Percentiles rank a stretch among this genome's conserved stretches.
Evolutionary conservation across 2,797 vertebrate genomes (phyloP).

Genomic region (Bradypus variegatus): DNA sequence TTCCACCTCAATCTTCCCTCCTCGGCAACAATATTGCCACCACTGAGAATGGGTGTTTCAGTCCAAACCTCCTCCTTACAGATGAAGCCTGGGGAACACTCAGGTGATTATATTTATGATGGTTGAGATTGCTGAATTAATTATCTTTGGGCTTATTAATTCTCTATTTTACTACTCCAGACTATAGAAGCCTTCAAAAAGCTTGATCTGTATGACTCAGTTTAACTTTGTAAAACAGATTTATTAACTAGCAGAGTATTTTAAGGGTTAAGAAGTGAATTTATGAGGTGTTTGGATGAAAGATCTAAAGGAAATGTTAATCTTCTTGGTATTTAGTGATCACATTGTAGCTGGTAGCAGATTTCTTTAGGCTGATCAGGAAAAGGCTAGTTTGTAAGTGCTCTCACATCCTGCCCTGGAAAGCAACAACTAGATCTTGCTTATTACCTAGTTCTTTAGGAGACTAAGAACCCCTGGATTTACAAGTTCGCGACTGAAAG

Average conservation of each 20-base stretch:
- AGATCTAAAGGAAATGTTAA: neutral
- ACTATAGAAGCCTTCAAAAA: constrained; percentile 1
- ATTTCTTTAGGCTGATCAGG: neutral
- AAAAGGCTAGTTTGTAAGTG: neutral
- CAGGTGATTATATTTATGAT: neutral
- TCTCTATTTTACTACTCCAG: neutral
- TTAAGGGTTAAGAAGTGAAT: constrained; percentile 1
- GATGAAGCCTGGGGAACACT: neutral
- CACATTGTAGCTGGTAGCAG: neutral
- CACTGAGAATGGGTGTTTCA: neutral
- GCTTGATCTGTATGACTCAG: neutral
- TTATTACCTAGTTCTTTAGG: neutral
- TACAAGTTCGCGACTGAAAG: neutral
- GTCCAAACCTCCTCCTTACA: neutral
- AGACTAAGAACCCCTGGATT: neutral
- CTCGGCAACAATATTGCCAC: neutral
- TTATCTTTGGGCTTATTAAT: neutral
- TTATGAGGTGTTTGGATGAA: neutral
- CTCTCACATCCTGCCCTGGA: neutral
- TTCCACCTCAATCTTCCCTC: neutral
- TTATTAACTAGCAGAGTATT: neutral
- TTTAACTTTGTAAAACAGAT: constrained; percentile 21
- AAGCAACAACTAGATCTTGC: neutral
- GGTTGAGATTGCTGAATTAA: neutral
- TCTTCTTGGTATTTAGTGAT: neutral